Base-by-base conservation (phyloP, 2,888 invertebrate genomes). In the Diploptera punctata region DNA sequence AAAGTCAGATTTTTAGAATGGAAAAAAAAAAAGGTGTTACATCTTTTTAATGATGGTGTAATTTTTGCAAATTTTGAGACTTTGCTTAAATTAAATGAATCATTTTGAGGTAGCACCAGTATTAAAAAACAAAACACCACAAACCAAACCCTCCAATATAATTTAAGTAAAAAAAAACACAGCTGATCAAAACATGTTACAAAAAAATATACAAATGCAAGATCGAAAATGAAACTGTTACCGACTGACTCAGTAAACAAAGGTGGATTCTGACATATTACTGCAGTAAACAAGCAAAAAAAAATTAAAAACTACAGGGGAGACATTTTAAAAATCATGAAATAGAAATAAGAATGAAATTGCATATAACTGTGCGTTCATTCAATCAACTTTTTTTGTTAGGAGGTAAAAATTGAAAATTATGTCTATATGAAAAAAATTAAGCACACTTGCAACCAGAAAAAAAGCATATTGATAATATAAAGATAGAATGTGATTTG, bases 261-360 rank as follows among this genome's bases (percentile, higher is more conserved):
- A 73, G 75, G 75, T 75, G 75, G 75, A 75, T 75, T 69, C 74
- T 72, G 72, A 75, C 74, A 72, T 68, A 71, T 74, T 74, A 74
- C 74, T 74, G 72, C 74, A 74, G 74, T 72, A 74, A 72, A 74
- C 72, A 68, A 65, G 67, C 61, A 61, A 67, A 57, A 67, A 18
- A 62, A 62, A 19, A 52, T 18, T 10, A 57, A 43, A 43, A 16
- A 67, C 54, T 67, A 67, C 72, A 72, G 72, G 72, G 62, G 72
- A 72, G 68, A 68, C 68, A 43, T 71, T 38, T 49, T 49, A 43
- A 43, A 29, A 52, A 54, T 33, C 44, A 49, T 52, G 47, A 43
- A 67, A 57, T 26, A 29, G 16, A 29, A 57, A 29, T 26, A 5
- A 31, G n/a, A 31, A 57, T 57, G 57, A 5, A 29, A 57, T 29